Evolutionary conservation across 2,888 invertebrate genomes (phyloP).

Genomic region (Lysandra coridon): DNA sequence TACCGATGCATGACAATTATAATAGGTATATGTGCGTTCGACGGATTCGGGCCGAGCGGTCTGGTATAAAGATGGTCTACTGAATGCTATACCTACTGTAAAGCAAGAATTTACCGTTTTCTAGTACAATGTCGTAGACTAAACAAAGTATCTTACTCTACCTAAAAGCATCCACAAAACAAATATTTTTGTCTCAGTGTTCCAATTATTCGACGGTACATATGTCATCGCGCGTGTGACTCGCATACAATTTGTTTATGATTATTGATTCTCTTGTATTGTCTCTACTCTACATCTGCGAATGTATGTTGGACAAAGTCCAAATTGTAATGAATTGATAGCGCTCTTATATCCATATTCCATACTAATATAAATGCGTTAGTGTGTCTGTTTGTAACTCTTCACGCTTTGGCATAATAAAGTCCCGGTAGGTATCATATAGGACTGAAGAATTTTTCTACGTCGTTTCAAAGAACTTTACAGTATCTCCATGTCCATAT

Average conservation of each 20-base stretch:
- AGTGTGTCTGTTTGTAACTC: neutral
- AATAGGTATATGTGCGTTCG: too few species aligned
- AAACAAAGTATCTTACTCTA: neutral
- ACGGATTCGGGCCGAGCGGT: too few species aligned
- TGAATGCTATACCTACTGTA: neutral
- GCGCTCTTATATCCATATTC: neutral
- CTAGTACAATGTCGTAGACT: neutral
- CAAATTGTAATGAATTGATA: slow-evolving; percentile 25
- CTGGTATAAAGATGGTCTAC: neutral
- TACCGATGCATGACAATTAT: too few species aligned
- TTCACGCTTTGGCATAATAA: neutral
- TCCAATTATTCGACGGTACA: slow-evolving; percentile 27
- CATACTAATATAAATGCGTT: neutral
- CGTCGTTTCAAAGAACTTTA: too few species aligned
- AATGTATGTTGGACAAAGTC: slow-evolving; percentile 30
- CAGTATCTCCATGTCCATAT: too few species aligned
- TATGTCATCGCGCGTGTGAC: slow-evolving; percentile 15
- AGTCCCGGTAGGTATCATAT: too few species aligned
- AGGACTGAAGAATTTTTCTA: too few species aligned
- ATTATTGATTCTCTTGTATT: slow-evolving; percentile 23
- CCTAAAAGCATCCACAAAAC: neutral
- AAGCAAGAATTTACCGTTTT: neutral
- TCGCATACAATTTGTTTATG: slow-evolving; percentile 20
- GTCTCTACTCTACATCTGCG: slow-evolving; percentile 26
- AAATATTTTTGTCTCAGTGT: neutral